phyloP scores from a whole-genome alignment of 2,888 invertebrate genomes.

The Agriopis marginaria region DNA sequence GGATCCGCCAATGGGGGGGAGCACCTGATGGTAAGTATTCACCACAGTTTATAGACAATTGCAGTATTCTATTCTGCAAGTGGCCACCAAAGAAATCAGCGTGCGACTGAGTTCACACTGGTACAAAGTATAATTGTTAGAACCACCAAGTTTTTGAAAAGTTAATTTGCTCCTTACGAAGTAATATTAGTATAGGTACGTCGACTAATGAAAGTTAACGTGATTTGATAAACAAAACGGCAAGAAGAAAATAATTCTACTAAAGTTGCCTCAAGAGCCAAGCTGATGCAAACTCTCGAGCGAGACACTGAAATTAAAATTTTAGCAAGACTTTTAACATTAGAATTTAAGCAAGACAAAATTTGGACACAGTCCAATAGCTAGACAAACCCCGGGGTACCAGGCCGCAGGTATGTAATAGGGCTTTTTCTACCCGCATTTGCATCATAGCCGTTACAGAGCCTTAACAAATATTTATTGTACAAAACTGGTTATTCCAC shows the following conservation, averaged over 20 bases:
- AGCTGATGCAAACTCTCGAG: neutral
- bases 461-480: conserved; percentile 22
- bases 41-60: too few species aligned
- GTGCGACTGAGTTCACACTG: too few species aligned
- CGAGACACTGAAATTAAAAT: neutral
- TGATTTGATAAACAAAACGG: neutral
- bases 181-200: too few species aligned
- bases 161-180: too few species aligned
- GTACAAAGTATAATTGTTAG: too few species aligned
- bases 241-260: neutral
- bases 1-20: too few species aligned
- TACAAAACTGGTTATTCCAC: conserved; percentile 26
- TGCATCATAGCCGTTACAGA: conserved; percentile 4
- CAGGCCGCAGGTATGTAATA: neutral
- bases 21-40: too few species aligned
- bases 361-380: neutral
- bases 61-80: too few species aligned
- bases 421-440: neutral
- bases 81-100: too few species aligned
- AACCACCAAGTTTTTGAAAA: too few species aligned
- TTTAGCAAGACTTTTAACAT: too few species aligned
- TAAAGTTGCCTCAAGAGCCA: neutral
- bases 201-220: neutral
- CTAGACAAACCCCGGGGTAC: neutral
- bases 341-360: neutral